Evolutionary conservation across 2,113 vertebrate genomes (phyloP).

Genomic region (Shinisaurus crocodilurus): DNA sequence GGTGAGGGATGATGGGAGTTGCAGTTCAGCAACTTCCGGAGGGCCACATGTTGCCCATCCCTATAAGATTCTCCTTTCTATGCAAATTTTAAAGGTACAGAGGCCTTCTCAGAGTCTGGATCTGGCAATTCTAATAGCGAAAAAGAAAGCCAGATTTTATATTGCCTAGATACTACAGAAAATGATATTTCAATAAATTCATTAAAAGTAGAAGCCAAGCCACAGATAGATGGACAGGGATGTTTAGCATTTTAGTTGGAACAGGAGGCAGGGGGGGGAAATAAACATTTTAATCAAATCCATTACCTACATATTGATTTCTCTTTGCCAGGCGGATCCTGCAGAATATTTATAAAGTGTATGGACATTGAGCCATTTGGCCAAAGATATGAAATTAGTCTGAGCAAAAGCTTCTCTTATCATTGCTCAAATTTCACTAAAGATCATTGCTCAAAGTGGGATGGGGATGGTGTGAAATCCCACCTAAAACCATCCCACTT

Average conservation of each 20-base stretch:
- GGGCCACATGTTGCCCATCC: too few species aligned
- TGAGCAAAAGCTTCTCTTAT: slow-evolving; percentile 71
- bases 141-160: neutral
- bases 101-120: neutral
- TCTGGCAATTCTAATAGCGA: neutral
- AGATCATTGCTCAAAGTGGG: neutral
- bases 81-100: neutral
- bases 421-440: slow-evolving; percentile 78
- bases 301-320: slow-evolving; percentile 80
- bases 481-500: neutral
- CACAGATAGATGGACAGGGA: slow-evolving; percentile 64
- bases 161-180: neutral
- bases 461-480: neutral
- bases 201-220: slow-evolving; percentile 37
- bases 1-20: too few species aligned
- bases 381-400: slow-evolving; percentile 76
- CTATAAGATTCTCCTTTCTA: neutral
- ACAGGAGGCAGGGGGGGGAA: slow-evolving; percentile 44
- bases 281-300: slow-evolving; percentile 79
- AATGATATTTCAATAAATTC: neutral
- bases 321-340: slow-evolving; percentile 73
- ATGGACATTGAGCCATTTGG: slow-evolving; percentile 78
- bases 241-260: slow-evolving; percentile 59
- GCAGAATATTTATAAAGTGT: slow-evolving; percentile 78
- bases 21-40: too few species aligned